Evolutionary conservation across 2,113 vertebrate species (phyloP), one percentile per base, ranked within the genome.

Genomic region (Penelope pileata): DNA sequence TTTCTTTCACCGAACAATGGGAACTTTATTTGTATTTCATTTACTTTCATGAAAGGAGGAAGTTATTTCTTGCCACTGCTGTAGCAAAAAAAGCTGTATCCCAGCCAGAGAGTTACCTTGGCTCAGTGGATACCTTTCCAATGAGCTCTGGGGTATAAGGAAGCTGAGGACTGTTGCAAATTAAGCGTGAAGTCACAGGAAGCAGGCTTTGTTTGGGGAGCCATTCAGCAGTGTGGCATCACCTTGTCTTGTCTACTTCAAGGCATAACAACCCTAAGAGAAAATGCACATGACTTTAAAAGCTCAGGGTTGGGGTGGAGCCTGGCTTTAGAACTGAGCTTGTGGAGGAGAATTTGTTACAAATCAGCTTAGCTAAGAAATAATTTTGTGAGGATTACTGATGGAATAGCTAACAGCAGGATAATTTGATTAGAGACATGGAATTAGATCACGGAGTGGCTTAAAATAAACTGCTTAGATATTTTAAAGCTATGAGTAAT

Each of bases 361-460:
- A 87, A 93, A 98, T 95, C 94, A 97, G 94, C 87, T 97, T 92
- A 96, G 72, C 88, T 92, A 89, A 58, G 72, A 91, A 96, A 79
- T n/a, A 64, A 76, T 74, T 86, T 88, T 87, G 60, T 63, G 48
- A 79, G 63, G 70, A 86, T 88, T 96, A 91, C 63, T 86, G 78
- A 74, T 62, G 82, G 84, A 91, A 92, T 70, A 88, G 80, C 89
- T 79, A 90, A 70, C 60, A 78, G 89, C 48, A 90, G 73, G 38
- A 91, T 82, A 96, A 92, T 95, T 96, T 94, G 86, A 88, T 97
- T 97, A 96, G 80, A 94, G 50, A 42, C 16, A 86, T 47, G 45
- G 90, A 92, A 78, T 69, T 84, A 93, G 93, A 83, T 67, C 63
- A 91, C 85, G 72, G 76, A 82, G 56, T 87, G 54, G 30, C 79